Percentiles rank a stretch among this genome's conserved stretches.
Conservation (phyloP, 2,888 invertebrate species). For the Rutpela maculata region DNA sequence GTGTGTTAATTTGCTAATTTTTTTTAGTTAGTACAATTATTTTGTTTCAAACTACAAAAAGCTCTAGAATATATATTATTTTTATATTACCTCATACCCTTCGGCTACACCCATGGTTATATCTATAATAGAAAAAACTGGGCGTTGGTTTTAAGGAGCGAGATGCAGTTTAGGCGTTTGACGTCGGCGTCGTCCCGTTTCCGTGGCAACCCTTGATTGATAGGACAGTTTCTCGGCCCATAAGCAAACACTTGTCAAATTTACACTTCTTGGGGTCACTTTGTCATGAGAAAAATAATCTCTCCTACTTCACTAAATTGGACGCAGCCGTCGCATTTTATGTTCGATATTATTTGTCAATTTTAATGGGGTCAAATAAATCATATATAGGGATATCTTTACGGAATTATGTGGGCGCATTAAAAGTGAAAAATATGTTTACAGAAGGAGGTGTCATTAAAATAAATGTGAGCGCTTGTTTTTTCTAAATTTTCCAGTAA, state of each 20-base stretch:
- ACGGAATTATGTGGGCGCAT: not conserved
- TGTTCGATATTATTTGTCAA: conserved; percentile 38
- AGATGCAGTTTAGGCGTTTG: conserved; percentile 65
- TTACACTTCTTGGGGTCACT: conserved; percentile 57
- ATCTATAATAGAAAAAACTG: conserved; percentile 65
- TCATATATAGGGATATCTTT: conserved; percentile 21
- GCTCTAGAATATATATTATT: not conserved
- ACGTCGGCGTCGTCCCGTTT: conserved; percentile 65
- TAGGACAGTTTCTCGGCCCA: conserved; percentile 60
- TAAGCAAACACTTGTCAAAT: conserved; percentile 69
- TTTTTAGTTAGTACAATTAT: too few relatives aligned
- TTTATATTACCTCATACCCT: not conserved
- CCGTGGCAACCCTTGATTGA: conserved; percentile 65
- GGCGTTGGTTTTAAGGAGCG: conserved; percentile 71
- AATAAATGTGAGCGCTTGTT: too few relatives aligned
- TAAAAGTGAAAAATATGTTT: not conserved
- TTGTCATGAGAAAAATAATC: conserved; percentile 48
- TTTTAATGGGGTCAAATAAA: conserved; percentile 41
- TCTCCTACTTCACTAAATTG: conserved; percentile 37
- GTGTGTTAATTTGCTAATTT: too few relatives aligned
- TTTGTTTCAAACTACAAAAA: too few relatives aligned
- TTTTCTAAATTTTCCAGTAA: too few relatives aligned
- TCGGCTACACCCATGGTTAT: conserved; percentile 8
- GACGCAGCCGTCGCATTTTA: conserved; percentile 33
- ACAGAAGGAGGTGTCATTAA: too few relatives aligned